Evolutionary conservation across 2,888 invertebrate genomes (phyloP), one percentile per base, ranked within the genome.

Genomic region (Erynnis tages): DNA sequence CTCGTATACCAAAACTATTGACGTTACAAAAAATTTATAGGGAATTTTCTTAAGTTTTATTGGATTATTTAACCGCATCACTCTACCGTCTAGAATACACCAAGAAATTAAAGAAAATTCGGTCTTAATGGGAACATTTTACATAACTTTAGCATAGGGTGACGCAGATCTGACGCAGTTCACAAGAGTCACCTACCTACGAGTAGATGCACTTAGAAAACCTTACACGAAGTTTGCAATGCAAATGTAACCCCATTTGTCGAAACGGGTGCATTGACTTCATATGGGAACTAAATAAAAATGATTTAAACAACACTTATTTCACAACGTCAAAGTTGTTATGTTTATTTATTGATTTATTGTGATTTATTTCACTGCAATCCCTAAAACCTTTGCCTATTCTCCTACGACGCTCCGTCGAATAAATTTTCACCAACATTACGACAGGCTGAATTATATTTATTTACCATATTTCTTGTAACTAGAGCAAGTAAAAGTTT

Each of bases 381-480:
- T n/a, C n/a, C 21, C 5, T 21, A 5, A 4, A 21, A 29, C 27
- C 19, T 11, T 8, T 10, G 3, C 19, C 19, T n/a, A n/a, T n/a
- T n/a, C n/a, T 10, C 23, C 32, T 14, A 16, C 40, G 19, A 23
- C 14, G 8, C 8, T 27, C n/a, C 6, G 27, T 27, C 17, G 32
- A 32, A 45, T 34, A 44, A 19, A 44, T 23, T 23, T 23, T 32
- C 13, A 1, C 10, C 8, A 23, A 14, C n/a, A 34, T 34, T 44
- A 32, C 44, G 32, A 45, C 32, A 45, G 21, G 14, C 11, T 21
- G 44, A 45, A 45, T 45, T 45, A 34, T 45, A 45, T 14, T 45
- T 14, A 32, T 14, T 34, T 45, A 23, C 21, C 44, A 34, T 34
- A 45, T 45, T 34, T 21, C 14, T 45, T 45, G 32, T 19, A 45